These are phyloP conservation scores for Oppia nitens DNA, from an alignment of 1,140 invertebrate species.

Conservation along the genomic window DNA sequence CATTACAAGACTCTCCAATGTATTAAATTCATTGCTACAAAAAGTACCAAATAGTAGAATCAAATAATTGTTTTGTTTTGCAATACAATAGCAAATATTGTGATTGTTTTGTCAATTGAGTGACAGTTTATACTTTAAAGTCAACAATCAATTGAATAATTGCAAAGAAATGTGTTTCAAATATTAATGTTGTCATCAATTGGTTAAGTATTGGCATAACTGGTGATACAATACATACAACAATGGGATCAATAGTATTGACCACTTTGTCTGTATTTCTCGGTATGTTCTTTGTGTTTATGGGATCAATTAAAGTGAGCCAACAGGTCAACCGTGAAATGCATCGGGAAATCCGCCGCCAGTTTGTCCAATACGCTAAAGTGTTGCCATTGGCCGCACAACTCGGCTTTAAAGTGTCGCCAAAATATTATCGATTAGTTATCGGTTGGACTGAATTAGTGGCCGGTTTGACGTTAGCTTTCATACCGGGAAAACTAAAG, in stretches of 20 bases:
- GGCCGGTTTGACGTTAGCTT: constrained; percentile 67
- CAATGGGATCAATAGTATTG: constrained; percentile 54
- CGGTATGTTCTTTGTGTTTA: constrained; percentile 87
- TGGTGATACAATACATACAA: too few species aligned
- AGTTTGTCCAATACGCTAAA: constrained; percentile 90
- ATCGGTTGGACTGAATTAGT: constrained; percentile 75
- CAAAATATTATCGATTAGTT: constrained; percentile 76
- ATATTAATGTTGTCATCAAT: too few species aligned
- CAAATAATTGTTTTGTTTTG: too few species aligned
- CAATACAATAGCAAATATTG: too few species aligned
- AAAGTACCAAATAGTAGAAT: too few species aligned
- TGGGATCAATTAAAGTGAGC: constrained; percentile 78
- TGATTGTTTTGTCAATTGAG: too few species aligned
- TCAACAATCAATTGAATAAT: too few species aligned
- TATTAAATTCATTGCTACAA: too few species aligned
- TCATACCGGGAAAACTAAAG: constrained; percentile 68
- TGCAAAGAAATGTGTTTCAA: too few species aligned
- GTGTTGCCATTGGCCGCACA: constrained; percentile 67
- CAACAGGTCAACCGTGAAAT: constrained; percentile 80
- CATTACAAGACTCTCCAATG: not conserved
- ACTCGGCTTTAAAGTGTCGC: constrained; percentile 67
- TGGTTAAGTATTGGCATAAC: too few species aligned
- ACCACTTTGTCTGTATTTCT: constrained; percentile 74
- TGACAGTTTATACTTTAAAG: too few species aligned
- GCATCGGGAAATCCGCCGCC: constrained; percentile 89